These are phyloP conservation scores for Spialia ferax DNA, from an alignment of 2,888 invertebrate genomes.

Conservation along the genomic window DNA sequence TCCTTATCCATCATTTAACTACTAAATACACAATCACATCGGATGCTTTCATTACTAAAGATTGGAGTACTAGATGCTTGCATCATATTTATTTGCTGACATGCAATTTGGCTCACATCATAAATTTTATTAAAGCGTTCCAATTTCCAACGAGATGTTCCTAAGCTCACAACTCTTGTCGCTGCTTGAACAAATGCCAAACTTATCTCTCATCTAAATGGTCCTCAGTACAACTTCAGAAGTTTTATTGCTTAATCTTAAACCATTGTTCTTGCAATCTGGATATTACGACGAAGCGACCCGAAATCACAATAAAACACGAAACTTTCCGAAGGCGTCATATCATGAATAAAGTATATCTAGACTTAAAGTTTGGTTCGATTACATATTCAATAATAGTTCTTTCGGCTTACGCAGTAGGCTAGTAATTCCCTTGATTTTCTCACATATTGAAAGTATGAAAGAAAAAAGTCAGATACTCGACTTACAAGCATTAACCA, in stretches of 20 bases:
- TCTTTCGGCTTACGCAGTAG: too few species aligned
- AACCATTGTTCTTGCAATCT: background rate
- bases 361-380: too few species aligned
- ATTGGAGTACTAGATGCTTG: too few species aligned
- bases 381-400: too few species aligned
- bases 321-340: background rate
- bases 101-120: background rate
- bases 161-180: constrained; percentile 22
- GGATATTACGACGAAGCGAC: background rate
- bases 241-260: constrained; percentile 10
- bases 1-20: too few species aligned
- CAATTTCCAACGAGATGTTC: constrained; percentile 17
- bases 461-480: too few species aligned
- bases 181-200: constrained; percentile 36
- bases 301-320: background rate
- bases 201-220: constrained; percentile 38
- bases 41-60: background rate
- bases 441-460: too few species aligned
- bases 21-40: background rate
- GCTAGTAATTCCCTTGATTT: too few species aligned
- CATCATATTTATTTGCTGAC: background rate
- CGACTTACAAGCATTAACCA: too few species aligned
- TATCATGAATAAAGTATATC: too few species aligned
- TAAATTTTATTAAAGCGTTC: constrained; percentile 20
- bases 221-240: constrained; percentile 7